phyloP scores from a whole-genome alignment of 2,797 vertebrate genomes.

The Cygnus olor region DNA sequence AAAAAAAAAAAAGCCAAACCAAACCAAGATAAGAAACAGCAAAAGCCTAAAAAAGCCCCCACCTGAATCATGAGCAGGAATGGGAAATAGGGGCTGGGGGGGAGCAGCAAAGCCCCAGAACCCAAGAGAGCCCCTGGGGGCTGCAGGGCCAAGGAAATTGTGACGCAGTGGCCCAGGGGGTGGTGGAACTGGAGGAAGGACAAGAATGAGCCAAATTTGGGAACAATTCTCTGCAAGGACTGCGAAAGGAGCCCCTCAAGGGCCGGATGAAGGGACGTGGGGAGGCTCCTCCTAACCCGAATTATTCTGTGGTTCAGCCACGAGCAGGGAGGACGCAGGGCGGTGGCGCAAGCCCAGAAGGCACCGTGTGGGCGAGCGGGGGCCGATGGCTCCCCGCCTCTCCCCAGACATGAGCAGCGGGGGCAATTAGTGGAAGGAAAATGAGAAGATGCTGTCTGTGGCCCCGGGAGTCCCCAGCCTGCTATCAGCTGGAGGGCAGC shows the following conservation, averaged over 20 bases:
- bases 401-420: neutral
- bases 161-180: neutral
- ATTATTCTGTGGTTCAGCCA: neutral
- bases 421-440: neutral
- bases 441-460: neutral
- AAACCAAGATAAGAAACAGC: no score
- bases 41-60: no score
- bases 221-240: neutral
- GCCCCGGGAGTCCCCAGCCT: neutral
- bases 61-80: neutral
- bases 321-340: neutral
- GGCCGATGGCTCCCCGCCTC: neutral
- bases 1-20: no score
- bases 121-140: neutral
- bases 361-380: neutral
- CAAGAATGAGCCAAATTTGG: neutral
- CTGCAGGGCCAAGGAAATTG: neutral
- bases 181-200: neutral
- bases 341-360: neutral
- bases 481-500: neutral
- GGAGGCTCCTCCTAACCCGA: neutral
- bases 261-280: neutral
- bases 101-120: neutral
- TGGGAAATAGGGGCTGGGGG: neutral
- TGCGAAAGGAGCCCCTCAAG: no score